Percentiles rank a stretch among this genome's conserved stretches.
Conservation (phyloP, 2,797 vertebrate genomes). For the Peromyscus aztecus region DNA sequence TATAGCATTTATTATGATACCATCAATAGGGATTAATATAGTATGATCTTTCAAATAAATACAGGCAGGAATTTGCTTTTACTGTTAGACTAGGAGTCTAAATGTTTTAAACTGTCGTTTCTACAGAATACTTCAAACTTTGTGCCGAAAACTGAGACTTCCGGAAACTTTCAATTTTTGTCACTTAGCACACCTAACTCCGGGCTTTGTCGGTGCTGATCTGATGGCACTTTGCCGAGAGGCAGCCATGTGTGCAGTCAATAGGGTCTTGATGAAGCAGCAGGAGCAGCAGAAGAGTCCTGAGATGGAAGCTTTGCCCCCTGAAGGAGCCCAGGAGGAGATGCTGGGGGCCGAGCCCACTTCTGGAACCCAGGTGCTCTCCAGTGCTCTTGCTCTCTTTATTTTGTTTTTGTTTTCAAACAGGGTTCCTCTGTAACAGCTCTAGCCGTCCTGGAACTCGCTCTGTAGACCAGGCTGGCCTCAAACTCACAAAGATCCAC, state of each 20-base stretch:
- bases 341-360: background rate
- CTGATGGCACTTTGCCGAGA: constrained; percentile 97
- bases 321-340: background rate
- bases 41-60: constrained; percentile 1
- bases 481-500: no score
- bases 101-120: background rate
- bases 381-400: background rate
- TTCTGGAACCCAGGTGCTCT: constrained; percentile 49
- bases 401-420: background rate
- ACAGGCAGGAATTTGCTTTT: constrained; percentile 2
- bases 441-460: background rate
- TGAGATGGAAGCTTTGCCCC: background rate
- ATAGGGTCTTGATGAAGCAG: constrained; percentile 89
- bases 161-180: constrained; percentile 90
- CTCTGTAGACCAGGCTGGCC: background rate
- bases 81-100: background rate
- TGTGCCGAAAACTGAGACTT: constrained; percentile 95
- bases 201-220: constrained; percentile 97
- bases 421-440: background rate
- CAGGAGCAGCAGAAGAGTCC: background rate
- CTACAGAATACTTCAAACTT: constrained; percentile 94
- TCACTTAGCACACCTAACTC: constrained; percentile 93
- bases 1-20: background rate
- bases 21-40: background rate
- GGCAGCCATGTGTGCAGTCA: constrained; percentile 94